phyloP scores from a whole-genome alignment of 1,140 invertebrate genomes.

The Drosophila tani region DNA sequence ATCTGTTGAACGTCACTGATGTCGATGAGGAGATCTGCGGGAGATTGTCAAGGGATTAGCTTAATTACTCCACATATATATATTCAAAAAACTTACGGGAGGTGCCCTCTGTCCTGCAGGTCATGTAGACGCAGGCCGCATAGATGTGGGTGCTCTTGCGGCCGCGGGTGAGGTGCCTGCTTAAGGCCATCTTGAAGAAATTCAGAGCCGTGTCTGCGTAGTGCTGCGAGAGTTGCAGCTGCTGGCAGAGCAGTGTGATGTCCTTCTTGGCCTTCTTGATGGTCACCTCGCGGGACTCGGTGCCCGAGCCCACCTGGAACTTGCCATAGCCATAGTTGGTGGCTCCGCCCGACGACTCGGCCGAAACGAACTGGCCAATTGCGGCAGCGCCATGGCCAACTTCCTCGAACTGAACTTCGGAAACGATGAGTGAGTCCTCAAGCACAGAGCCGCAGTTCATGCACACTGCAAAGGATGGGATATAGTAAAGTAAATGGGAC shows the following conservation, averaged over 20 bases:
- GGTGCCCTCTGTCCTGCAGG: conserved; percentile 96
- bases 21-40: conserved; percentile 96
- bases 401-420: conserved; percentile 98
- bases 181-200: conserved; percentile 98
- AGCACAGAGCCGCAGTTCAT: conserved; percentile 97
- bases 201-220: conserved; percentile 97
- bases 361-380: conserved; percentile 96
- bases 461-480: conserved; percentile 88
- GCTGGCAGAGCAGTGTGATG: conserved; percentile 91
- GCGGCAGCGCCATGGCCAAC: conserved; percentile 94
- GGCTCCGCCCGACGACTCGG: conserved; percentile 93
- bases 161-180: conserved; percentile 94
- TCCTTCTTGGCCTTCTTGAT: conserved; percentile 94
- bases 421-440: conserved; percentile 98
- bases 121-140: conserved; percentile 99
- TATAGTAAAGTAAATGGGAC: background rate
- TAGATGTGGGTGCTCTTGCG: conserved; percentile 96
- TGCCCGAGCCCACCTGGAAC: conserved; percentile 92
- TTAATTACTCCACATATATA: background rate
- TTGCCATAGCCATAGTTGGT: conserved; percentile 90
- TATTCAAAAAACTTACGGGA: conserved; percentile 89
- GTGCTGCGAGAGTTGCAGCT: conserved; percentile 94
- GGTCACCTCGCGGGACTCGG: conserved; percentile 96
- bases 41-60: background rate
- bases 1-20: conserved; percentile 98